Evolutionary conservation across 2,797 vertebrate species (phyloP).

Genomic region (Phrynocephalus vlangalii): DNA sequence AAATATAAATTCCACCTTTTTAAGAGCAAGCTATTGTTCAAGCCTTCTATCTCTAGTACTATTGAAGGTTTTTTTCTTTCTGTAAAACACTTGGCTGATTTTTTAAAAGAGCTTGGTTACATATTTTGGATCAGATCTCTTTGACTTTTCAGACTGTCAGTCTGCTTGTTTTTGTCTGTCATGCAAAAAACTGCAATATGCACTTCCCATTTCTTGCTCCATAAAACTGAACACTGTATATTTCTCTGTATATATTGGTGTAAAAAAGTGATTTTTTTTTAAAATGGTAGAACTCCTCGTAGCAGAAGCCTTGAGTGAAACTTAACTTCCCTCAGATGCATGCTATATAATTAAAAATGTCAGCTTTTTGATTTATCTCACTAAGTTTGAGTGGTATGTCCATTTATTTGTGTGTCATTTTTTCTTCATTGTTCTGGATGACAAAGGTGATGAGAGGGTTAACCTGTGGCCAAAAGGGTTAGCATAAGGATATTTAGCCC

Average conservation of each 20-base stretch:
- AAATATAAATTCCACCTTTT: conserved; percentile 55
- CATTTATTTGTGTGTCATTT: not conserved
- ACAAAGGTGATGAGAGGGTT: not conserved
- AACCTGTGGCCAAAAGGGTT: not conserved
- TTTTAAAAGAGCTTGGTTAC: conserved; percentile 45
- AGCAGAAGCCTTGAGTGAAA: conserved; percentile 70
- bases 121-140: conserved; percentile 62
- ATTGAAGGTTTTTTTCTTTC: conserved; percentile 60
- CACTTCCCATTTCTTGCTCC: conserved; percentile 65
- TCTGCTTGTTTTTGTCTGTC: conserved; percentile 67
- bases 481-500: not conserved
- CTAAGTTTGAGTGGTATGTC: not conserved
- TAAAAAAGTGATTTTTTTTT: conserved; percentile 61
- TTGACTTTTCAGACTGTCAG: conserved; percentile 69
- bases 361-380: conserved; percentile 49
- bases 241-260: conserved; percentile 76
- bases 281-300: conserved; percentile 50
- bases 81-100: conserved; percentile 71
- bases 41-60: conserved; percentile 68
- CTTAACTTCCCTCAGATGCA: conserved; percentile 71
- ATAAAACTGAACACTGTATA: conserved; percentile 71
- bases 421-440: not conserved
- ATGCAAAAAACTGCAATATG: not conserved
- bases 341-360: conserved; percentile 72
- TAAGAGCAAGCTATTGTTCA: conserved; percentile 72